Evolutionary conservation across 2,797 vertebrate species (phyloP), one percentile per base, ranked within the genome.

Genomic region (Okamejei kenojei): DNA sequence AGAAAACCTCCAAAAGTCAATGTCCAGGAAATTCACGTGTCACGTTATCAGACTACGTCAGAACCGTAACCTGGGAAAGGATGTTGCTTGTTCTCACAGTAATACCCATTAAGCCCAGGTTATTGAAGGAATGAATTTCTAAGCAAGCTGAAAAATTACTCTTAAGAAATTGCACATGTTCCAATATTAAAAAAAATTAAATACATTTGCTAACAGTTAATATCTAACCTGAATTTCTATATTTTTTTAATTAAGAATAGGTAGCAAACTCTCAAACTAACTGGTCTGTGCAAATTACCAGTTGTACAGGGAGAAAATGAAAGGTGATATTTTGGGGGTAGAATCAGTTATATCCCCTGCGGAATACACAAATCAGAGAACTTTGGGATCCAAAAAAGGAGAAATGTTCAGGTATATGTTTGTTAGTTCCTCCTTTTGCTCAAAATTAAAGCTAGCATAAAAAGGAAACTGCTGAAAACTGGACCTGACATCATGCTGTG

Each of bases 21-120:
- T 32, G 65, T 68, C 32, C 81, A 88, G 61, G 61, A 88, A 88
- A 88, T 32, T 88, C 29, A 88, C 35, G 68, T 65, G 84, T 63
- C 61, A 65, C 84, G 65, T 65, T n/a, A 35, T 88, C 29, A 65
- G 15, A 88, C 65, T 63, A 23, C 26, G 29, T 88, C 29, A 90
- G 2, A 91, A 13, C 29, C 15, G 35, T 35, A 90, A 90, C 8
- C 38, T 58, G 38, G 23, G 29, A 38, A 54, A 21, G 10, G 11
- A 92, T 91, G n/a, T 92, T 92, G 23, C 90, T 74, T 26, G 6
- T 74, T 26, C 68, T 58, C 35, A 45, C 0, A 29, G 7, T 65
- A 21, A 68, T 88, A 68, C 17, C 7, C 61, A 88, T 19, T 88
- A 65, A 35, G 7, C 1, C 35, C n/a, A 10, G n/a, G n/a, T 35